Evolutionary conservation across 2,113 vertebrate genomes (phyloP).

Genomic region (Platysteira castanea): DNA sequence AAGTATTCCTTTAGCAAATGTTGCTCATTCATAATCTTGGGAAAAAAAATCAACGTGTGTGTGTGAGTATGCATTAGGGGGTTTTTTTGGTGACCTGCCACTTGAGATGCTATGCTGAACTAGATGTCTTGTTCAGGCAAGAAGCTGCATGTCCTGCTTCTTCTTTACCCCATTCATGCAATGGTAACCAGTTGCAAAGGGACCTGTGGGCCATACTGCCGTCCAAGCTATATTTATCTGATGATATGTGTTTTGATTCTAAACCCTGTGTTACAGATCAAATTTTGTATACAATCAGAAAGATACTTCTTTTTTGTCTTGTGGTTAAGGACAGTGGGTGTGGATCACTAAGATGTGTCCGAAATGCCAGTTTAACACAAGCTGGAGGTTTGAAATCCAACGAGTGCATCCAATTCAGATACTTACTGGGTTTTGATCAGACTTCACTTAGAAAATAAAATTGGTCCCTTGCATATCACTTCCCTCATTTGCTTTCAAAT

Average conservation of each 20-base stretch:
- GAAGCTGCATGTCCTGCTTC: not conserved
- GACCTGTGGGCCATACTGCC: not conserved
- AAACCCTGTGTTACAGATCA: not conserved
- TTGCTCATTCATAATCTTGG: not conserved
- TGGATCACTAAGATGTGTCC: not conserved
- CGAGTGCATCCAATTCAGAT: not conserved
- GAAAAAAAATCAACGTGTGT: not conserved
- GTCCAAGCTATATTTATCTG: not conserved
- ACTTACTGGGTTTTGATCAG: not conserved
- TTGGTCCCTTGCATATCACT: not conserved
- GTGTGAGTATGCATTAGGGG: not conserved
- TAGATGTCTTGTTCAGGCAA: fast-evolving
- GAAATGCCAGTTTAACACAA: not conserved
- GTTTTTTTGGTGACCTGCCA: not conserved
- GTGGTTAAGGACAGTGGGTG: not conserved
- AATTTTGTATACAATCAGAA: not conserved
- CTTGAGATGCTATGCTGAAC: not conserved
- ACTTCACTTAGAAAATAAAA: not conserved
- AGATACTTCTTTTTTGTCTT: not conserved
- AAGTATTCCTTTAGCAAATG: not conserved
- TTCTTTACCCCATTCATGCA: not conserved
- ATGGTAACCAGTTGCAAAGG: not conserved
- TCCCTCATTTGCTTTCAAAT: not conserved
- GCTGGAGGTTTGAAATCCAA: not conserved
- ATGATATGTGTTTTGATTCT: not conserved